phyloP scores from a whole-genome alignment of 2,888 invertebrate species.

The Mesorhabditis belari region DNA sequence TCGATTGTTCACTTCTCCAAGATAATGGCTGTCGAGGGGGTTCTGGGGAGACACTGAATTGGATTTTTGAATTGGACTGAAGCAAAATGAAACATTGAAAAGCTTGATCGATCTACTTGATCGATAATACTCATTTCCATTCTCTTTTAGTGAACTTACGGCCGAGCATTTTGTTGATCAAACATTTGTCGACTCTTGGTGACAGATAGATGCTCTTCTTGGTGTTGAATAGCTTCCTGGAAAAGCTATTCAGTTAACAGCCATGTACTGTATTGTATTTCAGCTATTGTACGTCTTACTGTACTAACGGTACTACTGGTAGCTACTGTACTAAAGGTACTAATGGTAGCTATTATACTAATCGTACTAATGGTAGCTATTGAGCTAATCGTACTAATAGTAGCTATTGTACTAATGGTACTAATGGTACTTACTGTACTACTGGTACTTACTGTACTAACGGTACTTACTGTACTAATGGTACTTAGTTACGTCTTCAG shows the following conservation, averaged over 20 bases:
- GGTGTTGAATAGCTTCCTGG: slow-evolving; percentile 23
- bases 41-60: neutral
- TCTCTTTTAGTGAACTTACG: neutral
- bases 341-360: too few relatives aligned
- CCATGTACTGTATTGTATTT: too few relatives aligned
- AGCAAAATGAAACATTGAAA: neutral
- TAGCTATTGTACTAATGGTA: too few relatives aligned
- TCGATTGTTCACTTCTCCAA: slow-evolving; percentile 5
- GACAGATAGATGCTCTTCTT: slow-evolving; percentile 32
- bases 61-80: neutral
- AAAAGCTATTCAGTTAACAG: too few relatives aligned
- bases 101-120: neutral
- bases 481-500: too few relatives aligned
- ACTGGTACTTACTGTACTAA: too few relatives aligned
- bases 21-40: neutral
- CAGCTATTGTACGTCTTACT: too few relatives aligned
- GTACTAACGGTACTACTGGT: too few relatives aligned
- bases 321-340: too few relatives aligned
- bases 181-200: slow-evolving; percentile 18
- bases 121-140: neutral
- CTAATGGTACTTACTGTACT: too few relatives aligned
- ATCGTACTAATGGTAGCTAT: too few relatives aligned
- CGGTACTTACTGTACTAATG: neutral
- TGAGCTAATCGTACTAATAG: too few relatives aligned
- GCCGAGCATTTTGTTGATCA: slow-evolving; percentile 9